These are phyloP conservation scores for Eubucco bourcierii DNA, from an alignment of 2,113 vertebrate genomes.

Conservation along the genomic window DNA sequence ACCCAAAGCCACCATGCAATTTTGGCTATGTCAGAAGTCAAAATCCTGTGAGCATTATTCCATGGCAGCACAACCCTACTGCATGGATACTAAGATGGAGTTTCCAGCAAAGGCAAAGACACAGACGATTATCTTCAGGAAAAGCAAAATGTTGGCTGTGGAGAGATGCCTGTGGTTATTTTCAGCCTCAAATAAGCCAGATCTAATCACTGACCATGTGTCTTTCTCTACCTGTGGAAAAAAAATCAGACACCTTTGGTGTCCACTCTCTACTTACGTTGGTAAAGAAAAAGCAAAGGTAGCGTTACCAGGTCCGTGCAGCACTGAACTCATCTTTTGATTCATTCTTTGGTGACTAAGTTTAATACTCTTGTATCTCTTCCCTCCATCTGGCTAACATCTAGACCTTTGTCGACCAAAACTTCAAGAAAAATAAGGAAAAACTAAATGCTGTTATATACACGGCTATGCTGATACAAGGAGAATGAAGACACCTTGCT, in stretches of 20 bases:
- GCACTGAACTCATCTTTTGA: not conserved
- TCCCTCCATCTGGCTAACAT: not conserved
- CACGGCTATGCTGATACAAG: not conserved
- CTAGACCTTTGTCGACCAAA: not conserved
- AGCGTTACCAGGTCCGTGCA: not conserved
- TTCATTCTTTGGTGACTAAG: not conserved
- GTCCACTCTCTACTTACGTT: not conserved
- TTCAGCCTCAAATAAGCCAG: not conserved
- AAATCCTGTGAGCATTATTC: not conserved
- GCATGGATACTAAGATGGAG: not conserved
- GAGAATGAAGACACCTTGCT: not conserved
- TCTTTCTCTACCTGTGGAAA: not conserved
- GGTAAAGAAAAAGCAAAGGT: not conserved
- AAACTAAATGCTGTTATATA: not conserved
- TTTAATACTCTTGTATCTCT: not conserved
- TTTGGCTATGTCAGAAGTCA: not conserved
- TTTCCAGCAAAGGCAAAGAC: not conserved
- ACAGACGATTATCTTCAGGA: not conserved
- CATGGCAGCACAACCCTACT: rapidly evolving
- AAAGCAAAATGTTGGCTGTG: not conserved
- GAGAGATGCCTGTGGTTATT: not conserved
- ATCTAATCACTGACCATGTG: not conserved
- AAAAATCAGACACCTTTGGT: not conserved
- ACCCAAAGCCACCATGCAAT: not conserved
- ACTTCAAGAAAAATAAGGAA: not conserved